Evolutionary conservation across 2,797 vertebrate genomes (phyloP).

Genomic region (Alosa sapidissima): DNA sequence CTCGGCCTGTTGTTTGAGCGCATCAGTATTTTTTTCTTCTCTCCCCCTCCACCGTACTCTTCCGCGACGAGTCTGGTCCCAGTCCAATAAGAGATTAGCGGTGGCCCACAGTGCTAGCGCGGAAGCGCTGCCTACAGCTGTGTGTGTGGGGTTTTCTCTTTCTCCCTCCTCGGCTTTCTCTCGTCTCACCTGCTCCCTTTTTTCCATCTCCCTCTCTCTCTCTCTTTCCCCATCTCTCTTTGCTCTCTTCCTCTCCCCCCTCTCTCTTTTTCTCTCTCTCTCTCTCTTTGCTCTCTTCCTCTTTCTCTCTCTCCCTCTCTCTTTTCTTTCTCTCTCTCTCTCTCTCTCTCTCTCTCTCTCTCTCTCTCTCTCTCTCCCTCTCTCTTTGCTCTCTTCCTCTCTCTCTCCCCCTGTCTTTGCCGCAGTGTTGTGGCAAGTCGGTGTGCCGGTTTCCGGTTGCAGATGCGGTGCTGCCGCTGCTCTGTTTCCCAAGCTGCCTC

Average conservation of each 20-base stretch:
- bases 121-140: constrained; percentile 17
- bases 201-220: neutral
- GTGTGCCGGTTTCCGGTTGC: neutral
- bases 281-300: no score
- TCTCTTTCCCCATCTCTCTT: neutral
- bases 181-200: neutral
- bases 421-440: neutral
- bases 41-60: constrained; percentile 20
- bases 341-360: no score
- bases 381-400: no score
- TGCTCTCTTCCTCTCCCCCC: neutral
- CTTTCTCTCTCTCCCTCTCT: no score
- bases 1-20: neutral
- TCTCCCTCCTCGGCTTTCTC: neutral
- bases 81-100: constrained; percentile 35
- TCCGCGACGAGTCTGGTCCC: constrained; percentile 15
- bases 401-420: neutral
- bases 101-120: constrained; percentile 10
- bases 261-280: neutral
- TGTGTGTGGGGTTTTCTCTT: constrained; percentile 1
- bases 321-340: no score
- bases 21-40: neutral
- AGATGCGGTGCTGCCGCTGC: neutral
- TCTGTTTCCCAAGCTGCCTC: neutral
- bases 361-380: no score